Evolutionary conservation across 2,797 vertebrate species (phyloP), one percentile per base, ranked within the genome.

Genomic region (Sebastes variabilis): DNA sequence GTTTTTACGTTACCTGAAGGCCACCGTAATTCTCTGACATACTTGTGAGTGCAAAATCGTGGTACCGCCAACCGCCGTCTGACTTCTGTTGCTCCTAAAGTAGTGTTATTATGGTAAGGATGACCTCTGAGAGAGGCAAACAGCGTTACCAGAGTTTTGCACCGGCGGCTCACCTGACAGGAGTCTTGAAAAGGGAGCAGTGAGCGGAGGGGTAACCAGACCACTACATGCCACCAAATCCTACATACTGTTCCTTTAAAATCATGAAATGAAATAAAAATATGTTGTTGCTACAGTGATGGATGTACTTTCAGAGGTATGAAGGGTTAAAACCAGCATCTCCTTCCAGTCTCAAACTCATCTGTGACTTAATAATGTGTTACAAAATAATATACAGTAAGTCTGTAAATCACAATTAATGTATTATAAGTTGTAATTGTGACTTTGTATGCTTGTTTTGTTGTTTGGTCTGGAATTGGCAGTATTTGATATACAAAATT

Each of bases 221-320:
- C 42, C 42, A 46, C 42, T 46, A 46, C 0, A 46, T 0, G 3
- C 0, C 42, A 18, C 0, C 0, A 46, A 46, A 46, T 46, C 42
- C 42, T 18, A 46, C 42, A 46, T 7, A n/a, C 42, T 46, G 14
- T 16, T 46, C 42, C 0, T 62, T 62, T 12, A 18, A 65, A 65
- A 49, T 42, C 22, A 42, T 66, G 16, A 73, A 25, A 56, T 42
- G 2, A 59, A 60, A 10, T 8, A 20, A 42, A 71, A 69, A 46
- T 0, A 4, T 14, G 1, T 25, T 66, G 0, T 22, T 34, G 5
- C 7, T 16, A 8, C 10, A 27, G 29, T 16, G 2, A 11, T 25
- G 16, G 1, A 59, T 46, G 14, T 46, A 49, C 42, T 49, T 49
- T 16, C 42, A 49, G 42, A n/a, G 1, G 32, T 32, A n/a, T 2